phyloP scores from a whole-genome alignment of 1,140 invertebrate genomes.

The Nebria ingens region DNA sequence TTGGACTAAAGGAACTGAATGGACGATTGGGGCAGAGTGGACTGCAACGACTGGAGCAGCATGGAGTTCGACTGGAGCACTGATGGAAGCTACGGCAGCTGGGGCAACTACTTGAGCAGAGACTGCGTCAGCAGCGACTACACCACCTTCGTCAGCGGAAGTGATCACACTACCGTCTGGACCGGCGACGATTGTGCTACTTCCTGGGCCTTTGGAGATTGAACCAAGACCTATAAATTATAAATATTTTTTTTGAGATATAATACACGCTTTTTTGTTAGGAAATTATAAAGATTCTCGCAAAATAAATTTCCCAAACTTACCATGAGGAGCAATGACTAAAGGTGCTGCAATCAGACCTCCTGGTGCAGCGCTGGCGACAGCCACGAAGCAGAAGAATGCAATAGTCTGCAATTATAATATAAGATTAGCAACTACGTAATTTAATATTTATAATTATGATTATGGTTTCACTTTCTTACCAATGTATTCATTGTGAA shows the following conservation, averaged over 20 bases:
- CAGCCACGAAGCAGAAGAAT: background rate
- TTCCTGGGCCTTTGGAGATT: slow-evolving; percentile 15
- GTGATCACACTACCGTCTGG: slow-evolving; percentile 20
- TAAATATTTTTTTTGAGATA: slow-evolving; percentile 1
- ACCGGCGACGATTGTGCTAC: slow-evolving; percentile 16
- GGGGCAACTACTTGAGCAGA: background rate
- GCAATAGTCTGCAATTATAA: background rate
- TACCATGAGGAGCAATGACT: background rate
- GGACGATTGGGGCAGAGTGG: background rate
- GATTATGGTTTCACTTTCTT: too few relatives aligned
- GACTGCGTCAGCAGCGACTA: background rate
- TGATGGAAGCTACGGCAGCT: background rate
- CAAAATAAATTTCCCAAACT: background rate
- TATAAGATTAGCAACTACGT: background rate
- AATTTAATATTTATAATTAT: too few relatives aligned
- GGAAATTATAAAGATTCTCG: background rate
- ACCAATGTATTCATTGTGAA: background rate
- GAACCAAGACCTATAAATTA: background rate
- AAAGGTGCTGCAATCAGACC: background rate
- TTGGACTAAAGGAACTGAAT: background rate
- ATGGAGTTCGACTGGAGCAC: background rate
- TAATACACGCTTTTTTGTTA: background rate
- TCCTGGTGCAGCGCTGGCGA: background rate
- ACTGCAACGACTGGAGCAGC: background rate
- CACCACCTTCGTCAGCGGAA: slow-evolving; percentile 2